Percentiles rank a stretch among this genome's conserved stretches.
Conservation (phyloP, 2,888 invertebrate species). For the Ormyrus rosae region DNA sequence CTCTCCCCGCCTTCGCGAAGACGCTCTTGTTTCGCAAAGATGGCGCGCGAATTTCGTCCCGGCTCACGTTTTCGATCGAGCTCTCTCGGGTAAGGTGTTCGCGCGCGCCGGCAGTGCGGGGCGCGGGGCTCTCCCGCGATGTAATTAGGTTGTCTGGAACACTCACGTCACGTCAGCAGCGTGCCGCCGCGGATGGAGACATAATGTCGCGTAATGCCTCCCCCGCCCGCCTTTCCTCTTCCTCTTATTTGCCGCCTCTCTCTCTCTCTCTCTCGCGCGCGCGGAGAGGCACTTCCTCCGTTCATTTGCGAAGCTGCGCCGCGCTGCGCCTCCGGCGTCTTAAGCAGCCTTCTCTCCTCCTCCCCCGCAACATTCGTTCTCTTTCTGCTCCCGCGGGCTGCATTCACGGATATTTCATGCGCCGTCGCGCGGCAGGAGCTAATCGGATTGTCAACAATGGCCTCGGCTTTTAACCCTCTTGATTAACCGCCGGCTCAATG, state of each 20-base stretch:
- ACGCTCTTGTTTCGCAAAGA: constrained; percentile 32
- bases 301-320: constrained; percentile 51
- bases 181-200: constrained; percentile 67
- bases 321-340: constrained; percentile 50
- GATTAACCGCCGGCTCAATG: constrained; percentile 14
- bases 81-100: too few relatives aligned
- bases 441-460: constrained; percentile 61
- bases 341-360: constrained; percentile 48
- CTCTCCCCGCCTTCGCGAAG: background rate
- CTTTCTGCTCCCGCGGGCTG: background rate
- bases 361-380: constrained; percentile 64
- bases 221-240: constrained; percentile 47
- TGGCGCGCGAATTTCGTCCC: background rate
- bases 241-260: constrained; percentile 39
- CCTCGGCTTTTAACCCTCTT: constrained; percentile 30
- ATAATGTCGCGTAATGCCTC: constrained; percentile 68
- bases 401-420: constrained; percentile 30
- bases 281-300: constrained; percentile 13
- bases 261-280: too few relatives aligned
- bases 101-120: background rate
- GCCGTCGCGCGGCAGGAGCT: constrained; percentile 52
- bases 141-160: constrained; percentile 79
- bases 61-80: too few relatives aligned
- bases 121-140: constrained; percentile 61
- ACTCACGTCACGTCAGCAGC: constrained; percentile 75